Conservation (phyloP, 2,113 vertebrate genomes). For the Xenus cinereus region DNA sequence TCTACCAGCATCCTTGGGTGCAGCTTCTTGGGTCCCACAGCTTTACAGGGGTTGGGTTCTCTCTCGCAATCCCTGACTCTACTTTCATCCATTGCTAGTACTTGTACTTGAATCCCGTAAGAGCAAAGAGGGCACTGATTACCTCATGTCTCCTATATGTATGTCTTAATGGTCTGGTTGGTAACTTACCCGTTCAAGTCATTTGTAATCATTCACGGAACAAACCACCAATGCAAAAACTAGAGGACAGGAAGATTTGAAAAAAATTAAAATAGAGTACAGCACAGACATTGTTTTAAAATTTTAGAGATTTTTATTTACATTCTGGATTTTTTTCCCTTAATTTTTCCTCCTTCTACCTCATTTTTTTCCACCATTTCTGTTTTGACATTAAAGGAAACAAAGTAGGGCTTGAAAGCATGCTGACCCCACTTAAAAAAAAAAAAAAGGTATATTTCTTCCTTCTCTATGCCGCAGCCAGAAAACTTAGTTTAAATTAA, state of each 20-base stretch:
- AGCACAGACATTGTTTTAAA: background rate
- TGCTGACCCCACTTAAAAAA: background rate
- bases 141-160: background rate
- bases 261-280: rapidly evolving
- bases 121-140: background rate
- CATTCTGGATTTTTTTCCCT: background rate
- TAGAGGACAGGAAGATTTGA: background rate
- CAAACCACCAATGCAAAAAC: background rate
- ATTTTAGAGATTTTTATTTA: background rate
- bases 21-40: background rate
- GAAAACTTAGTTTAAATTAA: background rate
- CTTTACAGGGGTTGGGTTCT: background rate
- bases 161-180: background rate
- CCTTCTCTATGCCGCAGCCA: rapidly evolving
- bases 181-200: background rate
- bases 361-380: background rate
- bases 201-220: background rate
- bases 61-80: background rate
- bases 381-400: background rate
- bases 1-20: background rate
- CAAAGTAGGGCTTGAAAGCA: background rate
- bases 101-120: background rate
- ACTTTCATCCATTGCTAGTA: background rate
- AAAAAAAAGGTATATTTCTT: background rate
- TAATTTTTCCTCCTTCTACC: background rate